Evolutionary conservation across 2,113 vertebrate genomes (phyloP), one percentile per base, ranked within the genome.

Genomic region (Hyperoodon ampullatus): DNA sequence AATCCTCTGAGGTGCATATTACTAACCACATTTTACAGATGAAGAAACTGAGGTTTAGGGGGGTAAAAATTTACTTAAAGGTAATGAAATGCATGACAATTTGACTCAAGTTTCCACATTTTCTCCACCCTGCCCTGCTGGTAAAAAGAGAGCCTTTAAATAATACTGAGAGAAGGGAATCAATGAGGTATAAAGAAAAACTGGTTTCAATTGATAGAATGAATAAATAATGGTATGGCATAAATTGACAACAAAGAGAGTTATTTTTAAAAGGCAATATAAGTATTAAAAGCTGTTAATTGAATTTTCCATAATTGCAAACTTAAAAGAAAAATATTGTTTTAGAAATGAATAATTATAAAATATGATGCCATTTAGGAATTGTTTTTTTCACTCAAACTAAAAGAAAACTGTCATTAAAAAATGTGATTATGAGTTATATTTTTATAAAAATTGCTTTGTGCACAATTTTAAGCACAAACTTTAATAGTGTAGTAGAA

Each of bases 241-340:
- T 42, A 82, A 81, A 39, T 12, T 24, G 42, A 39, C 23, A 85
- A 39, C 50, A 77, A 85, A 30, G 63, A 66, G 35, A 78, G 50
- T 58, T 81, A 70, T 26, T 78, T 55, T 68, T 35, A 21, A 94
- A 70, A 71, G 23, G 24, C 12, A 70, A 35, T 39, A 18, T 77
- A 60, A 93, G n/a, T 47, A 93, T 58, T 66, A 47, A 93, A 86
- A 58, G 35, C 19, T 53, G 35, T 42, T 78, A 68, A 86, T 35
- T 78, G 2, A 71, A 68, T 88, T 93, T 66, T 81, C 53, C n/a
- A 81, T 16, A 78, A 80, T 7, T 77, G 9, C 12, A 95, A 77
- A 63, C 88, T 77, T 91, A n/a, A 70, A 71, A 82, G 75, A 83
- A 89, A 88, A 92, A 50, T 82, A 30, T 14, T 88, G 74, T 87